Percentiles rank a stretch among this genome's conserved stretches.
These are phyloP conservation scores for Paralvinella palmiformis DNA, from an alignment of 1,140 invertebrate species.

Conservation along the genomic window DNA sequence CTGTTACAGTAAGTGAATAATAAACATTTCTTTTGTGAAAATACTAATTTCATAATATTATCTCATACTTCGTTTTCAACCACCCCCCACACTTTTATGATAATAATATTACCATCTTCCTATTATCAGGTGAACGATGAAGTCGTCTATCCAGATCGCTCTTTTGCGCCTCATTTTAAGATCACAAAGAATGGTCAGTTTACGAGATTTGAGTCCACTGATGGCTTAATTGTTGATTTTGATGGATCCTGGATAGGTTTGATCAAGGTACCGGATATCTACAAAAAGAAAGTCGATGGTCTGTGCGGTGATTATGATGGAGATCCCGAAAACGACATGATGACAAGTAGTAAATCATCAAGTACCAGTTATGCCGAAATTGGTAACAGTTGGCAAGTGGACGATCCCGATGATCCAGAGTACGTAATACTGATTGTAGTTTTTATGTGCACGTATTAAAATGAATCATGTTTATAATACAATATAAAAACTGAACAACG, in stretches of 20 bases:
- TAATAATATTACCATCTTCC: not conserved
- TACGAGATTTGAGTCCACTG: not conserved
- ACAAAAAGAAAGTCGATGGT: not conserved
- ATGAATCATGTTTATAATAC: too few species aligned
- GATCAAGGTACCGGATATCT: not conserved
- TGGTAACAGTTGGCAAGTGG: conserved; percentile 7
- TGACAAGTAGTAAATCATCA: not conserved
- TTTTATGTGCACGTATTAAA: too few species aligned
- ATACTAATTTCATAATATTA: not conserved
- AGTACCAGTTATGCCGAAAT: not conserved
- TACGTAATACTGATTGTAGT: too few species aligned
- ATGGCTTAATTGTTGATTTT: not conserved
- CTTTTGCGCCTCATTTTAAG: not conserved
- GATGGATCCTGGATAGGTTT: conserved; percentile 1
- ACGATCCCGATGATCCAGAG: conserved; percentile 3
- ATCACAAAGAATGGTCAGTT: not conserved
- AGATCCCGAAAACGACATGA: not conserved
- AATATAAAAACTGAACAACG: too few species aligned
- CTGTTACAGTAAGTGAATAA: not conserved
- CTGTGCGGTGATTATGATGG: not conserved
- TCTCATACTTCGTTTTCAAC: not conserved
- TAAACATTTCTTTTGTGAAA: not conserved
- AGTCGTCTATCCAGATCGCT: not conserved
- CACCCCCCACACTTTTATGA: not conserved
- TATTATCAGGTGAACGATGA: not conserved